Evolutionary conservation across 2,888 invertebrate species (phyloP).

Genomic region (Ochropacha duplaris): DNA sequence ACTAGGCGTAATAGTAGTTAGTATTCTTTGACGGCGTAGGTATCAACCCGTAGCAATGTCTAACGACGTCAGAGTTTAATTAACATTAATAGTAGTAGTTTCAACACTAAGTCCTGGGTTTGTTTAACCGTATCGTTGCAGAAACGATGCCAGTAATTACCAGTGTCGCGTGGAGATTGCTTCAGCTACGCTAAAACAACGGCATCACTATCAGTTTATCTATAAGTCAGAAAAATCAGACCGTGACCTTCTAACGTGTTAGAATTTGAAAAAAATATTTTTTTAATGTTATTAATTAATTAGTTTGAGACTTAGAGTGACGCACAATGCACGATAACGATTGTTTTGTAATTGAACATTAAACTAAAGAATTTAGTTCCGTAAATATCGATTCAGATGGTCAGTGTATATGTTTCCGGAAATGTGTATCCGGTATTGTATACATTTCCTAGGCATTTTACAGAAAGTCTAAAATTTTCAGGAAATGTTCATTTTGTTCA

Average conservation of each 20-base stretch:
- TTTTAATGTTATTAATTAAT: neutral
- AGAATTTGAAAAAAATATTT: neutral
- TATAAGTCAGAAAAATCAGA: conserved; percentile 7
- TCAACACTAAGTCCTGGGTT: conserved; percentile 34
- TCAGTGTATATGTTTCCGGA: too few species aligned
- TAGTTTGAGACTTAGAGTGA: neutral
- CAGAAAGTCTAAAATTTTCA: too few species aligned
- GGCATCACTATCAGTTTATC: conserved; percentile 7
- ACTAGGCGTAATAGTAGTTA: too few species aligned
- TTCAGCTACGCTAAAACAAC: conserved; percentile 8
- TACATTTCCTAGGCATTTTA: too few species aligned
- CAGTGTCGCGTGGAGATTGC: conserved; percentile 24
- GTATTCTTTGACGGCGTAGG: too few species aligned
- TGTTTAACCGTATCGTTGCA: conserved; percentile 30
- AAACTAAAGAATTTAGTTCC: neutral
- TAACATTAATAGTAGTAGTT: conserved; percentile 40
- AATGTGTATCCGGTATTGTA: too few species aligned
- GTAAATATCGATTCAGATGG: neutral
- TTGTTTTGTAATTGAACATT: neutral
- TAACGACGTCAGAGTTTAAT: conserved; percentile 26
- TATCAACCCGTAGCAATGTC: neutral
- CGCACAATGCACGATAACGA: neutral
- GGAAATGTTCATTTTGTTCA: too few species aligned
- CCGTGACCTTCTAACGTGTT: neutral
- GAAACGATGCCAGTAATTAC: conserved; percentile 36